These are phyloP conservation scores for Loripinus fragilis DNA, from an alignment of 2,888 invertebrate species.

Conservation along the genomic window DNA sequence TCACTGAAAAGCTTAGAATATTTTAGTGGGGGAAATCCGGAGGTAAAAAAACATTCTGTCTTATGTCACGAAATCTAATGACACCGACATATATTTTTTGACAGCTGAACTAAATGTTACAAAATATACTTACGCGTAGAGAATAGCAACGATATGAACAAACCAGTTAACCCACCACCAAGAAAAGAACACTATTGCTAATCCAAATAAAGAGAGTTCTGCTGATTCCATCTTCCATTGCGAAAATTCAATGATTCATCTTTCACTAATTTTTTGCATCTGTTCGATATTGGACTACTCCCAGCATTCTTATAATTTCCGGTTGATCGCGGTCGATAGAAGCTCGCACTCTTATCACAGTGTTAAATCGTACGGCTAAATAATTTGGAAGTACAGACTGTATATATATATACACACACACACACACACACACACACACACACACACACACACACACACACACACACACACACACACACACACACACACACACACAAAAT, in stretches of 20 bases:
- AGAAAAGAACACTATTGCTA: slow-evolving; percentile 60
- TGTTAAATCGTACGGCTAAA: too few species aligned
- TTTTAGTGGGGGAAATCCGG: too few species aligned
- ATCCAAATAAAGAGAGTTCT: slow-evolving; percentile 63
- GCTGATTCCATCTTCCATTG: slow-evolving; percentile 67
- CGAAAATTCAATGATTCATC: slow-evolving; percentile 11
- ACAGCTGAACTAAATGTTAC: background rate
- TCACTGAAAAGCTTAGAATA: too few species aligned
- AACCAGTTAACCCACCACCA: slow-evolving; percentile 67
- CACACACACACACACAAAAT: too few species aligned
- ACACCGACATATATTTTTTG: background rate
- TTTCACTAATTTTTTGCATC: background rate
- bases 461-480: too few species aligned
- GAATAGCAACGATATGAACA: slow-evolving; percentile 59
- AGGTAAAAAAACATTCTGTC: too few species aligned
- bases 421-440: too few species aligned
- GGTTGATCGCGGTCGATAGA: background rate
- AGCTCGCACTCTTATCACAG: too few species aligned
- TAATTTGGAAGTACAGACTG: too few species aligned
- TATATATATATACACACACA: too few species aligned
- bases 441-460: too few species aligned
- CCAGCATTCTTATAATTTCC: slow-evolving; percentile 1
- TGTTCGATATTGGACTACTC: background rate
- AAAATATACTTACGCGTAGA: slow-evolving; percentile 60
- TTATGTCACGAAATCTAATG: slow-evolving; percentile 17